These are phyloP conservation scores for Panthera leo DNA, from an alignment of 2,113 vertebrate species.

Conservation along the genomic window DNA sequence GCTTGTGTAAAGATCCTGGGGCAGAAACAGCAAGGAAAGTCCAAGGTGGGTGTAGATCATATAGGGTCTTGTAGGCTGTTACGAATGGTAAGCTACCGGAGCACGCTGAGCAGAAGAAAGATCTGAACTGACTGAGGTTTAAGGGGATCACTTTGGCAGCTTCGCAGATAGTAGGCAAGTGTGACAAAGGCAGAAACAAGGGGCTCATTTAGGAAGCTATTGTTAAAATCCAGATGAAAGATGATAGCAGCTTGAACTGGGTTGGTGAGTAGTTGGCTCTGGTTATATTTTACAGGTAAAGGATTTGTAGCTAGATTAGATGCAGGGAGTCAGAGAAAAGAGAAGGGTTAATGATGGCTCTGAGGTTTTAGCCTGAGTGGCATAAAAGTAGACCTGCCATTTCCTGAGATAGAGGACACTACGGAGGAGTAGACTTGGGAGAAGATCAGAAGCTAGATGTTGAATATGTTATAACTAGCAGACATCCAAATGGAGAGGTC, in stretches of 20 bases:
- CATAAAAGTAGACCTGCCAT: background rate
- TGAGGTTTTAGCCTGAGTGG: background rate
- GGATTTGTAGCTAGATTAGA: background rate
- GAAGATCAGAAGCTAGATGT: background rate
- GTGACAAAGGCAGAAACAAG: background rate
- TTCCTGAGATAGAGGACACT: background rate
- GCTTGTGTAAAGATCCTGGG: background rate
- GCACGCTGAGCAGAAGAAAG: background rate
- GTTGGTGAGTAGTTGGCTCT: background rate
- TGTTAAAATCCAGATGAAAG: background rate
- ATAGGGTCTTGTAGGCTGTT: background rate
- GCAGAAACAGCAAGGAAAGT: background rate
- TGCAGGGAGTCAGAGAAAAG: background rate
- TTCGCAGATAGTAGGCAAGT: background rate
- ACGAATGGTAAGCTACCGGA: background rate
- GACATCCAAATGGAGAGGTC: background rate
- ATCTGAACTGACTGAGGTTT: background rate
- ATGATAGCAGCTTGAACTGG: background rate
- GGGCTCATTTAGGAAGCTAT: background rate
- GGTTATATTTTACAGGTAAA: background rate
- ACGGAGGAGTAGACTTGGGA: background rate
- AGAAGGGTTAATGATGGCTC: background rate
- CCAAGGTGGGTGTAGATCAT: rapidly evolving
- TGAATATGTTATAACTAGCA: background rate
- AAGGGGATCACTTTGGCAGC: background rate